These are phyloP conservation scores for Heliconius erato DNA, from an alignment of 2,888 invertebrate species.

Conservation along the genomic window DNA sequence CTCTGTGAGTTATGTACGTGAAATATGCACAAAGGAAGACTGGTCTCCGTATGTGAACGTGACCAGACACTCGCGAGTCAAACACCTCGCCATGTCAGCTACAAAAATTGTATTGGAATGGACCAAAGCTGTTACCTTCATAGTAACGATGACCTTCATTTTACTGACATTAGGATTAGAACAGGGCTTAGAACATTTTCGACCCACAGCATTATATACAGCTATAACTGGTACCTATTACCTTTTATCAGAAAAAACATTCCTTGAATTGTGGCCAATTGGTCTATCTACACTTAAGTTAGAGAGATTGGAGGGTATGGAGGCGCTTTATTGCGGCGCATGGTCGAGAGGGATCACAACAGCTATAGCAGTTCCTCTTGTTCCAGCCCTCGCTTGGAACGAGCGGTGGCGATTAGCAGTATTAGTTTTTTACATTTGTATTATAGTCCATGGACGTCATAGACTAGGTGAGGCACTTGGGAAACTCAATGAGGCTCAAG, in stretches of 20 bases:
- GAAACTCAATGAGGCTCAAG: conserved; percentile 86
- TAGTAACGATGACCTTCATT: conserved; percentile 91
- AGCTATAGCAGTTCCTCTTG: conserved; percentile 84
- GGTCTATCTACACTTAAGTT: conserved; percentile 86
- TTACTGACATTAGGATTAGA: conserved; percentile 90
- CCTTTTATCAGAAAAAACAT: conserved; percentile 89
- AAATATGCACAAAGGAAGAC: conserved; percentile 90
- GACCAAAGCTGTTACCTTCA: conserved; percentile 92
- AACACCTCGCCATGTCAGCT: conserved; percentile 92
- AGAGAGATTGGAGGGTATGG: conserved; percentile 89
- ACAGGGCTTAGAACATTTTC: conserved; percentile 90
- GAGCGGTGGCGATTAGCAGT: conserved; percentile 87
- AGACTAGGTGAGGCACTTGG: conserved; percentile 84
- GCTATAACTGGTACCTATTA: conserved; percentile 89
- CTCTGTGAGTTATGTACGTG: conserved; percentile 90
- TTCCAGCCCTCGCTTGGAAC: conserved; percentile 84
- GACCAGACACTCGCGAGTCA: conserved; percentile 89
- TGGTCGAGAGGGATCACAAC: conserved; percentile 87
- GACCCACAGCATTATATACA: conserved; percentile 88
- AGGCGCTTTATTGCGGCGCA: conserved; percentile 89
- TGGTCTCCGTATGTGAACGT: conserved; percentile 92
- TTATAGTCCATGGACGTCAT: conserved; percentile 88
- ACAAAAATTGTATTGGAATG: conserved; percentile 93
- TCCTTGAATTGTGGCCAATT: conserved; percentile 88
- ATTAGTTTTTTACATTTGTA: conserved; percentile 87